Base-by-base conservation (phyloP, 1,140 invertebrate genomes). In the Microplitis mediator region DNA sequence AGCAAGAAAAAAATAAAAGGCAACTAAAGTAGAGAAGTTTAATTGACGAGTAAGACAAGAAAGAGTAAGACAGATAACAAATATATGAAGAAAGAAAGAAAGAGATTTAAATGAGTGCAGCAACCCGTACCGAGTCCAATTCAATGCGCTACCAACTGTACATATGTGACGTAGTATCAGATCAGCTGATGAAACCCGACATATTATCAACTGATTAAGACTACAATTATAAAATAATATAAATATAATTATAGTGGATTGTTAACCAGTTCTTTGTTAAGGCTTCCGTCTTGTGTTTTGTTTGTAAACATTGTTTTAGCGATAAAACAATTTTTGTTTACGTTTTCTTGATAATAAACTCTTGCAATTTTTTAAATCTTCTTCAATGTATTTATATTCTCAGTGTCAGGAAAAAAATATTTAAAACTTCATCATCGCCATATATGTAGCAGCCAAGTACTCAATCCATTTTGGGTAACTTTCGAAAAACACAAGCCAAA, bases 41-140 rank as follows among this genome's bases (percentile, higher is more conserved):
- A 11, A 45, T 45, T 45, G 11, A 5, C 39, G 39, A 45, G 6
- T 45, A 36, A 16, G 36, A 51, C 39, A 56, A 13, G 61, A 64
- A 14, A 71, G 52, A 69, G 32, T 58, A 60, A 65, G 62, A 67
- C 11, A 66, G 69, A 67, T 63, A 62, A 16, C 11, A 32, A 62
- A 45, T 5, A 45, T 5, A 45, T 45, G 5, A 58, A 62, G 58
- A 73, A 51, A 50, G 31, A 39, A 34, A 32, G 6, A 39, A 51
- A 72, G 50, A 54, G 61, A 35, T 31, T 69, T 70, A 51, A 31
- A 36, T 16, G 45, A 71, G 69, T 71, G 61, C 69, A 71, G 13
- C 69, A 71, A 71, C 69, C 69, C 62, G 62, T 54, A 45, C 39
- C 39, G 11, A 45, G 6, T 45, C 11, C 5, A 45, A 45, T 45